Base-by-base conservation (phyloP, 1,140 invertebrate species). In the Stegodyphus mimosarum region DNA sequence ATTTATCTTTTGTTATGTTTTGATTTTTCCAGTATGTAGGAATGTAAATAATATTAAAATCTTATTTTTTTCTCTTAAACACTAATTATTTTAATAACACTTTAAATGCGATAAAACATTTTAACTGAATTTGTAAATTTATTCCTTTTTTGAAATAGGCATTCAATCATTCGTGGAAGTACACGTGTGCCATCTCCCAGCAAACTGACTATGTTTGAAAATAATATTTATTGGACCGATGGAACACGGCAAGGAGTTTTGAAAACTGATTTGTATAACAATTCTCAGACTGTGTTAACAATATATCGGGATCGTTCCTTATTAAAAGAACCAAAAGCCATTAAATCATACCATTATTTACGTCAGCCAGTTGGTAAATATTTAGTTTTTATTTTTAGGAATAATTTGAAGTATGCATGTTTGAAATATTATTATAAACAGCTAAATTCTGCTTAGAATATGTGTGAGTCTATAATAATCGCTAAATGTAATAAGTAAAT, bases 141-240 rank as follows among this genome's bases (percentile, higher is more conserved):
- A 49, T 78, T 84, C 76, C 78, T 63, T 60, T 55, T 84, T 88
- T 89, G 3, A 33, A 73, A 13, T 75, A 90, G 90, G 71, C 88
- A 88, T 10, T 90, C 88, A 7, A 89, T 91, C 10, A 79, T 92
- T 73, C 87, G 89, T 87, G 92, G 97, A 18, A 94, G 95, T 75
- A 93, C 95, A 75, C 91, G 91, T 81, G 96, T 98, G 0, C 97
- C 97, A 2, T 95, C 95, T 17, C 96, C 97, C 0, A 94, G 95
- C 1, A 92, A 95, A 48, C 89, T 99, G 7, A 94, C 96, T 0
- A 90, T 97, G 0, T 98, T 98, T 90, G 97, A 99, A 90, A 96
- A 97, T 89, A 92, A 94, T 53, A 93, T 99, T 4, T 99, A 94
- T 90, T 99, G 97, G 96, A 98, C 97, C 0, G 98, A 99, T 89